A percentile compares a stretch with the other conserved stretches of the same genome.
These are phyloP conservation scores for Drosophila cracens DNA, from an alignment of 2,888 invertebrate genomes.

Conservation along the genomic window DNA sequence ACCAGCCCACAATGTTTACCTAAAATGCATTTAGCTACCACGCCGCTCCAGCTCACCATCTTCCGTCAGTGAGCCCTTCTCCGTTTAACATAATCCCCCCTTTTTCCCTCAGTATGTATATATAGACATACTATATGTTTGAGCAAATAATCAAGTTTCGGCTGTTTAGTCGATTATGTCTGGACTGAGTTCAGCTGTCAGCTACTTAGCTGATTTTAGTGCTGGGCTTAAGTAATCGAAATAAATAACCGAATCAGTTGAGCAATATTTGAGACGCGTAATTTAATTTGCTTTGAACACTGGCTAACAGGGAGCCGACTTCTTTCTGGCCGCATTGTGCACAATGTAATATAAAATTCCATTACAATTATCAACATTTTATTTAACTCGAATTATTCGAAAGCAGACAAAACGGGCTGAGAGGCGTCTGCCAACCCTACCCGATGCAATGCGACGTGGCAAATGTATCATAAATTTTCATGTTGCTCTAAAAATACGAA, in stretches of 20 bases:
- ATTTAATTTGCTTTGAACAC: background rate
- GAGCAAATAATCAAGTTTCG: background rate
- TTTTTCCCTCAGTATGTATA: too few relatives aligned
- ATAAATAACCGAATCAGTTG: slow-evolving; percentile 55
- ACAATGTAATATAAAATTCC: slow-evolving; percentile 67
- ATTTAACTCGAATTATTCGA: slow-evolving; percentile 60
- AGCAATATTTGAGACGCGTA: slow-evolving; percentile 10
- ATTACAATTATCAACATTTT: slow-evolving; percentile 77
- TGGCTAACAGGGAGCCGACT: background rate
- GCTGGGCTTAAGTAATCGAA: slow-evolving; percentile 67
- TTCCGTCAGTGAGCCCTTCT: too few relatives aligned
- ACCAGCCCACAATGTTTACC: too few relatives aligned
- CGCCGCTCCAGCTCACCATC: too few relatives aligned
- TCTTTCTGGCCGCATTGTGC: background rate
- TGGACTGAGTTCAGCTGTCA: slow-evolving; percentile 36
- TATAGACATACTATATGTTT: background rate
- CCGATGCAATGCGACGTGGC: slow-evolving; percentile 28
- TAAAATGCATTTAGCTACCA: too few relatives aligned
- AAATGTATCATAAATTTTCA: slow-evolving; percentile 79
- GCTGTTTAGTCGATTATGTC: slow-evolving; percentile 56
- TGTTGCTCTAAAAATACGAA: slow-evolving; percentile 74
- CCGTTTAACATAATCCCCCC: too few relatives aligned
- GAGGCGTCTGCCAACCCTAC: slow-evolving; percentile 6
- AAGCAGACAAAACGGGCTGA: slow-evolving; percentile 53
- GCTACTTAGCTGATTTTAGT: slow-evolving; percentile 50